phyloP scores from a whole-genome alignment of 2,888 invertebrate species.

The Strigamia transsilvanica region DNA sequence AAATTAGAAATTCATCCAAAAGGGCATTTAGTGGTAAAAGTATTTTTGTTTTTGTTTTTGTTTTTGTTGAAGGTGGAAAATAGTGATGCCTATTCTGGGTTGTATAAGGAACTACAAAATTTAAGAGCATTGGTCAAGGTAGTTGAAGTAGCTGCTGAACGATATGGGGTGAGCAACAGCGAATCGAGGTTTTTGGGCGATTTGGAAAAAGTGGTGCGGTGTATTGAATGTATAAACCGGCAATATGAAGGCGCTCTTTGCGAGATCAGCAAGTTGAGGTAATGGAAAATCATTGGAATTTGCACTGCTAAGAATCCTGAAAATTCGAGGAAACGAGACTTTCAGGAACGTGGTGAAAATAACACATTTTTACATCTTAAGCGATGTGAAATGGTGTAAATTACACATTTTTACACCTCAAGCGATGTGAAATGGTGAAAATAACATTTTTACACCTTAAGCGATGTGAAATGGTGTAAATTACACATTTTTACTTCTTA shows the following conservation, averaged over 20 bases:
- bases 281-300: neutral
- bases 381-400: no score
- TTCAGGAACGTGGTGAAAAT: no score
- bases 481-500: no score
- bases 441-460: no score
- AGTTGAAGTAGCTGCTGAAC: neutral
- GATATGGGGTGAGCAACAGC: neutral
- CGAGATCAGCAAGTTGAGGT: slow-evolving; percentile 17
- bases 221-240: slow-evolving; percentile 19
- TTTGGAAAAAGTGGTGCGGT: slow-evolving; percentile 25
- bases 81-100: neutral
- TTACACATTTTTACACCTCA: no score
- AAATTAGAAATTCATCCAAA: no score
- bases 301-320: neutral
- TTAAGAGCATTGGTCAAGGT: slow-evolving; percentile 18
- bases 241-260: neutral
- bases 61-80: slow-evolving; percentile 5
- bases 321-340: neutral
- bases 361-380: no score
- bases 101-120: slow-evolving; percentile 29
- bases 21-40: no score
- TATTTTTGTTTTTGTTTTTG: neutral
- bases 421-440: no score
- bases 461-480: no score
- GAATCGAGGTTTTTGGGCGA: slow-evolving; percentile 5